Conservation (phyloP, 2,797 vertebrate genomes). For the Eptatretus atami region DNA sequence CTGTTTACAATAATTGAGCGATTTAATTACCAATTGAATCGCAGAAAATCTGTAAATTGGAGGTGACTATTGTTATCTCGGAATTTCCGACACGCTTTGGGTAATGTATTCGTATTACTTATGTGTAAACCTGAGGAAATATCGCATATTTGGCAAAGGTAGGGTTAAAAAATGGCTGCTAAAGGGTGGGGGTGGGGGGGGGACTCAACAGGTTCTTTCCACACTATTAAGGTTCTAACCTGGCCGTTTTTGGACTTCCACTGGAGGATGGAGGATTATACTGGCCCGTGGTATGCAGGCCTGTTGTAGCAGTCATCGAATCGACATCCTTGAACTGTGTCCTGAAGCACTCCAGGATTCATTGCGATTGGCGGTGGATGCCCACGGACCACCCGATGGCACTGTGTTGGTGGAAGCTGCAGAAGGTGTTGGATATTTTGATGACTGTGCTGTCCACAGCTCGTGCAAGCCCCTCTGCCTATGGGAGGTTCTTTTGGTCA, state of each 20-base stretch:
- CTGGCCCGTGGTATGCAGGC: slow-evolving; percentile 20
- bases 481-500: slow-evolving; percentile 81
- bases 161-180: no score
- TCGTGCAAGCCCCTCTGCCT: slow-evolving; percentile 58
- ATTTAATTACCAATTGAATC: no score
- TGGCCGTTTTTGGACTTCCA: no score
- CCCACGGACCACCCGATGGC: slow-evolving; percentile 72
- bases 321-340: slow-evolving; percentile 79
- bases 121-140: no score
- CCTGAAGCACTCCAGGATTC: slow-evolving; percentile 59
- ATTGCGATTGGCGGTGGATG: slow-evolving; percentile 64
- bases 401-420: slow-evolving; percentile 63
- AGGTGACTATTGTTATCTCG: no score
- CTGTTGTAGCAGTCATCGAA: slow-evolving; percentile 65
- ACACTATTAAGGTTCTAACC: background rate
- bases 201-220: background rate
- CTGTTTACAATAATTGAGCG: no score
- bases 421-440: slow-evolving; percentile 35
- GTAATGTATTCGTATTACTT: no score
- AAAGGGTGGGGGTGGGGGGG: no score
- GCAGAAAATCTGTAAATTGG: no score
- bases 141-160: no score
- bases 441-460: slow-evolving; percentile 66
- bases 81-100: no score
- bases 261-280: background rate